Evolutionary conservation across 2,113 vertebrate species (phyloP).

Genomic region (Actenoides lindsayi): DNA sequence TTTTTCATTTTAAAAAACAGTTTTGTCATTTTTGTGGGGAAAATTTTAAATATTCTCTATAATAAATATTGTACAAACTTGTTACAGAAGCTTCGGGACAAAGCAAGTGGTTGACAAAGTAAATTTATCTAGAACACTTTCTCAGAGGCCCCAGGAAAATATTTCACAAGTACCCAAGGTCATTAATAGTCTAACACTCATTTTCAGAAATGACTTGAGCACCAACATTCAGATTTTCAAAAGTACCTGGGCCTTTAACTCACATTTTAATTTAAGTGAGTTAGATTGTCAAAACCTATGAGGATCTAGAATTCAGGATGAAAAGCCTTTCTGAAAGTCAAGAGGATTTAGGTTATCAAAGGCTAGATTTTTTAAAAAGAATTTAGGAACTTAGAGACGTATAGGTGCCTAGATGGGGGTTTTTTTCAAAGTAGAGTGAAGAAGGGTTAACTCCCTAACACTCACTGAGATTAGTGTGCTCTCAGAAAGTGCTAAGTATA

Average conservation of each 20-base stretch:
- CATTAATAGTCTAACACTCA: neutral
- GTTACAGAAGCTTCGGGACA: constrained; percentile 21
- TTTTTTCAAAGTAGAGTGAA: constrained; percentile 18
- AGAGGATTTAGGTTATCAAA: constrained; percentile 53
- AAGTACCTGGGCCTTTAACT: neutral
- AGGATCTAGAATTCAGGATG: constrained; percentile 36
- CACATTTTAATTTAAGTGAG: constrained; percentile 8
- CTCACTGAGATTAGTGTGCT: constrained; percentile 19
- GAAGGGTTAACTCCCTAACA: constrained; percentile 42
- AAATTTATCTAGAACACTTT: neutral
- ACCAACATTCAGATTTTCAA: neutral
- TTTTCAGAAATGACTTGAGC: neutral
- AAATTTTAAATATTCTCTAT: constrained; percentile 45
- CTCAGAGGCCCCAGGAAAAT: neutral
- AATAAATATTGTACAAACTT: constrained; percentile 44
- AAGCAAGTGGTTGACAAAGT: constrained; percentile 44
- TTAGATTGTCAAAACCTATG: neutral
- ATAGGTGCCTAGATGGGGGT: neutral
- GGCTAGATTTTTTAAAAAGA: constrained; percentile 15
- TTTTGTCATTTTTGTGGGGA: constrained; percentile 10
- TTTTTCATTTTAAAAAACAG: constrained; percentile 66
- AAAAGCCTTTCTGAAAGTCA: constrained; percentile 23
- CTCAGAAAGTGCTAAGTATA: constrained; percentile 33
- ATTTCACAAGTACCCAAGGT: neutral
- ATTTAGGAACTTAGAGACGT: constrained; percentile 19